These are phyloP conservation scores for Smittia sp. DNA, from an alignment of 2,888 invertebrate genomes.

Conservation along the genomic window DNA sequence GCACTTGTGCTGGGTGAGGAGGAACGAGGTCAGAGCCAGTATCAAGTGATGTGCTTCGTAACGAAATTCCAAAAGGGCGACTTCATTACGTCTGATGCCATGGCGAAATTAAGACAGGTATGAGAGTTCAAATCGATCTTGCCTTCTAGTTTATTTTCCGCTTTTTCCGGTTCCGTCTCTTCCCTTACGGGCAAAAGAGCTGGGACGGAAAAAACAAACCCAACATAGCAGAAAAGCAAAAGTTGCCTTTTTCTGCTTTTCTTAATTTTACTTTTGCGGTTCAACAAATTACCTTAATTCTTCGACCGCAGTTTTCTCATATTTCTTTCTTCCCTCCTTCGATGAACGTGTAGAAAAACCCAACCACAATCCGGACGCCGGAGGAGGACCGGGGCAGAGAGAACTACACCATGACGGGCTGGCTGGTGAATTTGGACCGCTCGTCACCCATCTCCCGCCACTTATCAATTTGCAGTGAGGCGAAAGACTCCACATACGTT, in stretches of 20 bases:
- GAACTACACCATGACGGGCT: constrained; percentile 79
- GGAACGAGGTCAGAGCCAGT: constrained; percentile 83
- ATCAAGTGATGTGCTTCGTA: constrained; percentile 88
- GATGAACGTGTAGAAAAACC: constrained; percentile 60
- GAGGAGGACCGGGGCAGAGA: constrained; percentile 87
- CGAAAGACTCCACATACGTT: constrained; percentile 72
- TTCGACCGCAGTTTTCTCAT: not conserved
- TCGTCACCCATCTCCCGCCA: constrained; percentile 70
- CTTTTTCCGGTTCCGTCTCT: not conserved
- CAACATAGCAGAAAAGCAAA: not conserved
- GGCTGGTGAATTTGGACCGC: constrained; percentile 64
- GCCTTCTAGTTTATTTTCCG: not conserved
- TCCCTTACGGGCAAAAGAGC: not conserved
- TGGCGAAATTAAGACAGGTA: constrained; percentile 91
- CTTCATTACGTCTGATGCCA: constrained; percentile 94
- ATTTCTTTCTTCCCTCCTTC: constrained; percentile 36
- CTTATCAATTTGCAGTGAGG: constrained; percentile 75
- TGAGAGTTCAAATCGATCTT: constrained; percentile 40
- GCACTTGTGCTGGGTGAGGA: constrained; percentile 87
- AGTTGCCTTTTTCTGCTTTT: constrained; percentile 28
- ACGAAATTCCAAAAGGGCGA: constrained; percentile 87
- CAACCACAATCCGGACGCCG: constrained; percentile 81
- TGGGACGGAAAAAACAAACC: not conserved
- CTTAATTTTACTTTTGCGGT: constrained; percentile 33
- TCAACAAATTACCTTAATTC: constrained; percentile 17